Evolutionary conservation across 2,888 invertebrate genomes (phyloP), one percentile per base, ranked within the genome.

Genomic region (Trissonchulus sp.): DNA sequence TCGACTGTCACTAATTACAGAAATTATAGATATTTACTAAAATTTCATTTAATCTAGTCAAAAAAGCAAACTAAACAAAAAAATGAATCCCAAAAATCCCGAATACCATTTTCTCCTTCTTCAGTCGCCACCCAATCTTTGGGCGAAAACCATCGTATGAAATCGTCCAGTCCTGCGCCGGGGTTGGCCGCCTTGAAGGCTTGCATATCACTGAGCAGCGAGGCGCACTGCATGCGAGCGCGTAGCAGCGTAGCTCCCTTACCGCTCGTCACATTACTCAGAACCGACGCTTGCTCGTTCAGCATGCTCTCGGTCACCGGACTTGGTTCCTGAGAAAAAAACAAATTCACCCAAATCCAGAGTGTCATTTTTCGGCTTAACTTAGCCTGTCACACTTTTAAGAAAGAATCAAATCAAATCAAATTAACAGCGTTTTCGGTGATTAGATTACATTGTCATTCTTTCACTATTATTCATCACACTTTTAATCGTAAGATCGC

Each of bases 141-240:
- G 0, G 98, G 98, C 0, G 97, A 98, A 84, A 97, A 97, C 98
- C 98, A 99, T 71, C 93, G 89, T 76, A 99, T 94, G 84, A 99
- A 99, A 84, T 99, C 99, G 83, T 93, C 95, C 72, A 99, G 87
- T 75, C 90, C 88, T 8, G 92, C 90, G 1, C 91, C 92, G 0
- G 97, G 97, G 88, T 99, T 99, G 1, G 98, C 98, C 1, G 98
- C 90, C 88, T 98, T 99, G 85, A 99, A 99, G 0, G 97, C 93
- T 85, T 97, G 94, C 96, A 98, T 97, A 83, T 99, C 99, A 0
- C 97, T 96, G 0, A 93, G 88, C 23, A 99, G 88, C 0, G 94
- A 93, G 0, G 95, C 94, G 84, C 94, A 92, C 92, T 98, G 97
- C 89, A 98, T 91, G 83, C 92, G 90, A 0, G 96, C 93, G 75